These are phyloP conservation scores for Bombus huntii DNA, from an alignment of 1,140 invertebrate genomes.

Conservation along the genomic window DNA sequence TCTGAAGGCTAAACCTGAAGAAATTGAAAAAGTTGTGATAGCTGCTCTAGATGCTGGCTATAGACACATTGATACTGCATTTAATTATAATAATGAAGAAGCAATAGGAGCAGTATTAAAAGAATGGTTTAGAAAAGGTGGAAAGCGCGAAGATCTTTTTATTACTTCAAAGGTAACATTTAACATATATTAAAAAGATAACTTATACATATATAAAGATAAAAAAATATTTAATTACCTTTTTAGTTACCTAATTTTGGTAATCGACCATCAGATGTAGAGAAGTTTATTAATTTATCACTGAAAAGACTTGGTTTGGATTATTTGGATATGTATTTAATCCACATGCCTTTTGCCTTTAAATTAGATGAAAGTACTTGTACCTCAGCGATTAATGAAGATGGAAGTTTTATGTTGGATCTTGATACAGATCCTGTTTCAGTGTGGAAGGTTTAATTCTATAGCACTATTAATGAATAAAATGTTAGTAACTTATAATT, in stretches of 20 bases:
- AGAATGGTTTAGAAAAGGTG: slow-evolving; percentile 87
- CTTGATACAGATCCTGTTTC: slow-evolving; percentile 86
- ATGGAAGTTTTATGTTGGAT: slow-evolving; percentile 87
- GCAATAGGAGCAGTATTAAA: slow-evolving; percentile 90
- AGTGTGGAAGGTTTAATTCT: slow-evolving; percentile 86
- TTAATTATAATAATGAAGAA: slow-evolving; percentile 91
- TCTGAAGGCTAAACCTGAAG: slow-evolving; percentile 85
- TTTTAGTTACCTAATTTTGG: slow-evolving; percentile 85
- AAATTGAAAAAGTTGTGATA: slow-evolving; percentile 87
- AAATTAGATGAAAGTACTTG: slow-evolving; percentile 80
- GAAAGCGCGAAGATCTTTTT: slow-evolving; percentile 91
- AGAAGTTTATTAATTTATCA: slow-evolving; percentile 88
- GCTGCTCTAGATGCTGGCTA: slow-evolving; percentile 86
- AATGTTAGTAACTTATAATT: slow-evolving; percentile 9
- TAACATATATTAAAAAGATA: background rate
- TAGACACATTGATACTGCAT: slow-evolving; percentile 92
- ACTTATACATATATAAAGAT: background rate
- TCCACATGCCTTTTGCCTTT: slow-evolving; percentile 91
- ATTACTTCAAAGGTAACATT: slow-evolving; percentile 89
- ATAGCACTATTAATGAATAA: slow-evolving; percentile 26
- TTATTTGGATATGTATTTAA: slow-evolving; percentile 93
- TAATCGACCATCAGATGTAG: slow-evolving; percentile 87
- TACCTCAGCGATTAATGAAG: slow-evolving; percentile 80
- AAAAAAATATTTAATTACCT: slow-evolving; percentile 31
- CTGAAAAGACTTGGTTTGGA: slow-evolving; percentile 88